These are phyloP conservation scores for Lissonota sp. DNA, from an alignment of 2,888 invertebrate genomes.

Conservation along the genomic window DNA sequence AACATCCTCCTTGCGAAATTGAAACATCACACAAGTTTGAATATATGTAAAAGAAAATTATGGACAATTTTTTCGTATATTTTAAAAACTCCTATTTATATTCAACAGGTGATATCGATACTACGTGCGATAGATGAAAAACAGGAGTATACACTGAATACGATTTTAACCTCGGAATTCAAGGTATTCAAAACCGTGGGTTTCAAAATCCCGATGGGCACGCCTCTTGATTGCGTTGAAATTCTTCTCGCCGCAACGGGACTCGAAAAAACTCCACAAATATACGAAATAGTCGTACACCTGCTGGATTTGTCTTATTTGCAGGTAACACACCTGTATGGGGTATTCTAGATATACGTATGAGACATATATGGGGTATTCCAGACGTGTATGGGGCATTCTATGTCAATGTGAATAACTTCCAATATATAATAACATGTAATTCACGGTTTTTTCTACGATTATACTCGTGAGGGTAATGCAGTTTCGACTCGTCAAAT, in stretches of 20 bases:
- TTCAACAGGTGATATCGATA: conserved; percentile 71
- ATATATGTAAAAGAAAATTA: too few species aligned
- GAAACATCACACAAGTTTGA: neutral
- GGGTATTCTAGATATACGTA: too few species aligned
- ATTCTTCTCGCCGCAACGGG: conserved; percentile 69
- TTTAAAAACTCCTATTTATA: neutral
- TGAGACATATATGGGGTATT: too few species aligned
- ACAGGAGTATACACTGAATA: conserved; percentile 67
- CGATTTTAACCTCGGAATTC: conserved; percentile 73
- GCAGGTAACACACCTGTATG: conserved; percentile 68
- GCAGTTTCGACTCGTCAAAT: too few species aligned
- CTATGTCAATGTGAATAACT: too few species aligned
- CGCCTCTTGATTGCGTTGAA: conserved; percentile 72
- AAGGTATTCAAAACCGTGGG: conserved; percentile 74
- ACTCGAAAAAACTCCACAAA: conserved; percentile 60
- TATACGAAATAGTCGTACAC: conserved; percentile 65
- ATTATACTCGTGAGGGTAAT: too few species aligned
- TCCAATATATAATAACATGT: too few species aligned
- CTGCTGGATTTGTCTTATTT: conserved; percentile 75
- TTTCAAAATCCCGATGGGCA: conserved; percentile 71
- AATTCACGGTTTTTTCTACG: too few species aligned
- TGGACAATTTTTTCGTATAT: too few species aligned
- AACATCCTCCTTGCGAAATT: neutral
- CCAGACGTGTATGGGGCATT: too few species aligned
- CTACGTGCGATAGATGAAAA: conserved; percentile 71